Conservation (phyloP, 2,888 invertebrate genomes). For the Griposia aprilina region DNA sequence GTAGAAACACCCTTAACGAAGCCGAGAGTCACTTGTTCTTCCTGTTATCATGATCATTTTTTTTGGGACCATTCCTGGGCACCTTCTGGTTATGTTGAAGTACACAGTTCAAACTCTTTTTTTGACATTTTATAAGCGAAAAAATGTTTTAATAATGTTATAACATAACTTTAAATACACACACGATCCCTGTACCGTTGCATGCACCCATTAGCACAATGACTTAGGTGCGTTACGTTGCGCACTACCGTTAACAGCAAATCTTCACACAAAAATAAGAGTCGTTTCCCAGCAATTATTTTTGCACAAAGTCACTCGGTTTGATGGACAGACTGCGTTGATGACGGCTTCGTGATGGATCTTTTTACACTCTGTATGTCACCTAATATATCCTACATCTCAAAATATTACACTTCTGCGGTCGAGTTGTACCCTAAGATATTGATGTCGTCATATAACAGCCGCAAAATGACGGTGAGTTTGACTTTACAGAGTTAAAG, state of each 20-base stretch:
- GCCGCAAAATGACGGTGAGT: not conserved
- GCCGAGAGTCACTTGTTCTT: not conserved
- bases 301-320: not conserved
- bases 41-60: not conserved
- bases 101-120: not conserved
- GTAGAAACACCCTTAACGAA: not conserved
- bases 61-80: not conserved
- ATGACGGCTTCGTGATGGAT: not conserved
- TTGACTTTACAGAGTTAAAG: not conserved
- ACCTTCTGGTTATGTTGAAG: not conserved
- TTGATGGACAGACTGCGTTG: too few relatives aligned
- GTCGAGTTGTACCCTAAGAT: not conserved
- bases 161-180: not conserved
- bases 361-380: too few relatives aligned
- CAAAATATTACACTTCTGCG: not conserved
- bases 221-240: not conserved
- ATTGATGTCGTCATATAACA: not conserved
- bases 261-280: not conserved
- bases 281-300: not conserved
- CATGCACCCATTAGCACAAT: not conserved
- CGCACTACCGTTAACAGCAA: not conserved
- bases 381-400: not conserved
- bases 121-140: not conserved
- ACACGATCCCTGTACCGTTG: not conserved
- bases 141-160: not conserved